phyloP scores from a whole-genome alignment of 2,797 vertebrate species.

The Chloroceryle amazona region DNA sequence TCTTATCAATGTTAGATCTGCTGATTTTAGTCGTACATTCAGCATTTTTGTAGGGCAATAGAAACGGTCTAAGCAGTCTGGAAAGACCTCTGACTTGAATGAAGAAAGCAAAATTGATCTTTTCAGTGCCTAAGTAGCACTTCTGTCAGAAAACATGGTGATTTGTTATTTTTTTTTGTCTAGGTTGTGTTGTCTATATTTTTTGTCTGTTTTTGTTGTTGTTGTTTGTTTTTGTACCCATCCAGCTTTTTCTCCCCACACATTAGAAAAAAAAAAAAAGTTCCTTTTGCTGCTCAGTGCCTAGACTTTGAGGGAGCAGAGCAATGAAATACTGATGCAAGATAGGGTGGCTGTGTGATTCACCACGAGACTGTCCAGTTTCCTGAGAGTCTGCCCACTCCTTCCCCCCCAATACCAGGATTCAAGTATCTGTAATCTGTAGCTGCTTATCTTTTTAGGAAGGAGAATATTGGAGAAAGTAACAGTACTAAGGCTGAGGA shows the following conservation, averaged over 20 bases:
- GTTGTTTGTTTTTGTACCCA: not conserved
- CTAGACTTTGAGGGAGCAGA: not conserved
- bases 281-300: not conserved
- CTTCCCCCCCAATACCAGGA: not conserved
- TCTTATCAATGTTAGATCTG: not conserved
- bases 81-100: not conserved
- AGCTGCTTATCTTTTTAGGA: not conserved
- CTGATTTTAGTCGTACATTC: not conserved
- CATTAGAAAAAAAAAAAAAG: not conserved
- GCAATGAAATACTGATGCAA: not conserved
- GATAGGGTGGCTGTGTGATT: not conserved
- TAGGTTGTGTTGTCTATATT: too few relatives aligned
- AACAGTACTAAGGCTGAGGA: not conserved
- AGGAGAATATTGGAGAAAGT: not conserved
- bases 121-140: not conserved
- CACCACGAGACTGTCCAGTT: not conserved
- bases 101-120: not conserved
- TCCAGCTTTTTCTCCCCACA: not conserved
- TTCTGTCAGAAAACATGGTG: not conserved
- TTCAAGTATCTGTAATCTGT: not conserved
- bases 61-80: not conserved
- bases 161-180: accelerated
- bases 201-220: too few relatives aligned
- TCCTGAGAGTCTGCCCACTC: not conserved
- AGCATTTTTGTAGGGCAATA: not conserved